Percentiles rank a stretch among this genome's conserved stretches.
Conservation (phyloP, 2,797 vertebrate genomes). For the Enteromius viviparus region DNA sequence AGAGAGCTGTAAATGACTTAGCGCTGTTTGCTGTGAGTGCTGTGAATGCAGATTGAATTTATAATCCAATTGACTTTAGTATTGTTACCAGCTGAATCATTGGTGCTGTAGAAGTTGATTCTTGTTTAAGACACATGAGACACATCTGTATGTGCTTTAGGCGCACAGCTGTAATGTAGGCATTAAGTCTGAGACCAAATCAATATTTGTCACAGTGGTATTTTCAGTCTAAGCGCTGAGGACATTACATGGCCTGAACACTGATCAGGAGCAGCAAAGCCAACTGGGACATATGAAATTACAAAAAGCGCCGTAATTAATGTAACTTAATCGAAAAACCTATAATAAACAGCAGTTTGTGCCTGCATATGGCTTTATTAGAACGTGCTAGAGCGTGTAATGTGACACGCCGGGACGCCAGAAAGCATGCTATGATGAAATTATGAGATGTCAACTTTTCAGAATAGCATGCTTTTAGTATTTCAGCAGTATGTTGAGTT, state of each 20-base stretch:
- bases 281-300: not conserved
- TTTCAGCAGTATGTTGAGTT: not conserved
- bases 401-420: not conserved
- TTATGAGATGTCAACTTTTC: not conserved
- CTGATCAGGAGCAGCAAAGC: not conserved
- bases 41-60: not conserved
- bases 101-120: not conserved
- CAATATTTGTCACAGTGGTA: slow-evolving; percentile 8
- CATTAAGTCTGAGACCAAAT: not conserved
- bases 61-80: not conserved
- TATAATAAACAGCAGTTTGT: slow-evolving; percentile 1
- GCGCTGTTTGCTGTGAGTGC: not conserved
- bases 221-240: not conserved
- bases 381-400: slow-evolving; percentile 3
- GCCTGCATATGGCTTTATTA: not conserved
- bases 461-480: not conserved
- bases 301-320: slow-evolving; percentile 54
- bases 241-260: slow-evolving; percentile 4
- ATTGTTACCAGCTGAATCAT: not conserved
- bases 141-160: slow-evolving; percentile 23
- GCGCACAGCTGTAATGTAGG: not conserved
- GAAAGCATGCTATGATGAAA: not conserved
- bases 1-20: not conserved
- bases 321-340: slow-evolving; percentile 11
- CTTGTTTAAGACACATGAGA: not conserved